Conservation (phyloP, 2,797 vertebrate genomes). For the Lithobates pipiens region DNA sequence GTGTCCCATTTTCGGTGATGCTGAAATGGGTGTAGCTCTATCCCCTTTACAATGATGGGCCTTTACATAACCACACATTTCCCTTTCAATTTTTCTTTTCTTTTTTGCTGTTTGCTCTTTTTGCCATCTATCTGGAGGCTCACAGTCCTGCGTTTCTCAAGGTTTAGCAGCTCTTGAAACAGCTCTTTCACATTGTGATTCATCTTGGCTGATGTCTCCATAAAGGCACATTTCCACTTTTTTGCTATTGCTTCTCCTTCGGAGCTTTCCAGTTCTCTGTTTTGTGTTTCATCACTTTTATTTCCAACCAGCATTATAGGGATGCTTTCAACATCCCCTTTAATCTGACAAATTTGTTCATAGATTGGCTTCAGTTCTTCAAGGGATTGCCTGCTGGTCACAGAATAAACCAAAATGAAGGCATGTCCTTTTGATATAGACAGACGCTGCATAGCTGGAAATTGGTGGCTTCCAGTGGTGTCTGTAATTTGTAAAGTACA, state of each 20-base stretch:
- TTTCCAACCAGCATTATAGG: slow-evolving; percentile 87
- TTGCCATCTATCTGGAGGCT: slow-evolving; percentile 86
- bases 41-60: background rate
- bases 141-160: slow-evolving; percentile 85
- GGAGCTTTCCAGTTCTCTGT: slow-evolving; percentile 77
- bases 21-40: slow-evolving; percentile 3
- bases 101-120: slow-evolving; percentile 84
- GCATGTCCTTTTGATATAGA: slow-evolving; percentile 86
- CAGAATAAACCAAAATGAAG: slow-evolving; percentile 84
- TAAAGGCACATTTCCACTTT: slow-evolving; percentile 84
- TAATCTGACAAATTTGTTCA: slow-evolving; percentile 85
- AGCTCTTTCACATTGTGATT: slow-evolving; percentile 85
- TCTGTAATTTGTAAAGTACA: slow-evolving; percentile 86
- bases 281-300: slow-evolving; percentile 82
- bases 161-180: slow-evolving; percentile 83
- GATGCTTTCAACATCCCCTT: slow-evolving; percentile 82
- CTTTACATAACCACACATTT: slow-evolving; percentile 84
- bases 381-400: slow-evolving; percentile 83
- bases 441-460: slow-evolving; percentile 85
- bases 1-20: slow-evolving; percentile 36
- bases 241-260: slow-evolving; percentile 82
- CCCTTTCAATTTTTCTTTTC: slow-evolving; percentile 84
- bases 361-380: slow-evolving; percentile 85
- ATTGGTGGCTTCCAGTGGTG: slow-evolving; percentile 85
- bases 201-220: slow-evolving; percentile 85